Evolutionary conservation across 2,888 invertebrate species (phyloP).

Genomic region (Phyllotreta cruciferae): DNA sequence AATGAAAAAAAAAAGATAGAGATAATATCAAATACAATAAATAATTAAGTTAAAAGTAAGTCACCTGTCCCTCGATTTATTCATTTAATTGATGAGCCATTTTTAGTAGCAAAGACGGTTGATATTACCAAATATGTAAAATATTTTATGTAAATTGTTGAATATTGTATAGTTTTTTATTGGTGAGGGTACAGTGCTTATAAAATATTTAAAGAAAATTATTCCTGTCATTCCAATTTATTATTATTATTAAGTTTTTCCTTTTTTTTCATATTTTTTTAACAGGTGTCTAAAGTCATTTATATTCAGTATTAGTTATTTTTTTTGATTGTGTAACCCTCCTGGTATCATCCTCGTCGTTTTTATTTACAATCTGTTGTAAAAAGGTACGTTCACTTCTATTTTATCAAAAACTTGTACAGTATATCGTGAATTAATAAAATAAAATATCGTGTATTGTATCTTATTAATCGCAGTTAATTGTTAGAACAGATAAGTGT

Average conservation of each 20-base stretch:
- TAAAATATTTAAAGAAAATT: constrained; percentile 42
- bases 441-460: constrained; percentile 18
- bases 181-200: constrained; percentile 45
- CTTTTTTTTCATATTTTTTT: constrained; percentile 37
- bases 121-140: constrained; percentile 48
- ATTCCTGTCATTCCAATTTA: constrained; percentile 49
- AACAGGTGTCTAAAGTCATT: constrained; percentile 29
- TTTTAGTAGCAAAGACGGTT: constrained; percentile 30
- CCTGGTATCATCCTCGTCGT: constrained; percentile 38
- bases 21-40: constrained; percentile 22
- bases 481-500: constrained; percentile 45
- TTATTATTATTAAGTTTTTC: constrained; percentile 46
- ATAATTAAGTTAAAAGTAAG: constrained; percentile 23
- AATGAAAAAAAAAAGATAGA: constrained; percentile 9
- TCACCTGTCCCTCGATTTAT: constrained; percentile 38
- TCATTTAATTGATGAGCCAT: constrained; percentile 26
- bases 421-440: constrained; percentile 31
- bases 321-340: constrained; percentile 26
- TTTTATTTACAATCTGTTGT: constrained; percentile 39
- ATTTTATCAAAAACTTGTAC: constrained; percentile 41
- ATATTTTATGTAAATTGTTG: constrained; percentile 39
- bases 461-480: constrained; percentile 41
- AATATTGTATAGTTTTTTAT: constrained; percentile 40
- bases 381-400: constrained; percentile 35
- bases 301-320: constrained; percentile 47